A percentile compares a stretch with the other conserved stretches of the same genome.
These are phyloP conservation scores for Zaprionus vittiger DNA, from an alignment of 1,140 invertebrate species.

Conservation along the genomic window DNA sequence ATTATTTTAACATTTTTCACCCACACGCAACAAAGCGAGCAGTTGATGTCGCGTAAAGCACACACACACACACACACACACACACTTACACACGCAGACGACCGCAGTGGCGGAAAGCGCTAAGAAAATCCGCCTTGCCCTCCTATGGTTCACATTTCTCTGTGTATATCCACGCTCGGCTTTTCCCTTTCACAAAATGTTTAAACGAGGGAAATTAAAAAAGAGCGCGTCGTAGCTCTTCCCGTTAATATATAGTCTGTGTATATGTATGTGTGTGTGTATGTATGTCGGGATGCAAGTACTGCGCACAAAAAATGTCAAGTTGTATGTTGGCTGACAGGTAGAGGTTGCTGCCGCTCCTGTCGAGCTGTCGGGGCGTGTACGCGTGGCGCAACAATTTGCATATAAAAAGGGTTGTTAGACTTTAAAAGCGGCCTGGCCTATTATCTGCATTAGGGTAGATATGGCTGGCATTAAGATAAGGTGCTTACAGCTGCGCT, in stretches of 20 bases:
- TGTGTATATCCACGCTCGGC: slow-evolving; percentile 15
- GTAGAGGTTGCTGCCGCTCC: slow-evolving; percentile 11
- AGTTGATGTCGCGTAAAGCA: slow-evolving; percentile 4
- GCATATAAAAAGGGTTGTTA: slow-evolving; percentile 83
- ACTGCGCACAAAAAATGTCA: slow-evolving; percentile 72
- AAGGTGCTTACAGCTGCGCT: slow-evolving; percentile 78
- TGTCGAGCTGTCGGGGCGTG: slow-evolving; percentile 44
- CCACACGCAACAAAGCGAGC: slow-evolving; percentile 15
- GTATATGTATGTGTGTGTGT: slow-evolving; percentile 4
- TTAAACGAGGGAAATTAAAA: slow-evolving; percentile 77
- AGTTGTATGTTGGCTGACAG: slow-evolving; percentile 52
- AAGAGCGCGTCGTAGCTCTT: slow-evolving; percentile 26
- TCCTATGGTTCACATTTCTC: background rate
- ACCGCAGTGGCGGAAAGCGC: slow-evolving; percentile 36
- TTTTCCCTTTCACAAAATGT: slow-evolving; percentile 63
- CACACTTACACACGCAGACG: slow-evolving; percentile 23
- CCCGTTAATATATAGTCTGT: slow-evolving; percentile 5
- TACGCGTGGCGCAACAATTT: slow-evolving; percentile 79
- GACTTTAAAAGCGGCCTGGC: slow-evolving; percentile 78
- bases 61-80: slow-evolving; percentile 25
- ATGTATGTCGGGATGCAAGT: slow-evolving; percentile 33
- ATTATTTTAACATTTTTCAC: slow-evolving; percentile 76
- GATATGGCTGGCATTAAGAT: slow-evolving; percentile 79
- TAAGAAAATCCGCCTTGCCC: slow-evolving; percentile 34
- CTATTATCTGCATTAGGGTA: slow-evolving; percentile 81